Evolutionary conservation across 1,140 invertebrate species (phyloP).

Genomic region (Sycobia sp.): DNA sequence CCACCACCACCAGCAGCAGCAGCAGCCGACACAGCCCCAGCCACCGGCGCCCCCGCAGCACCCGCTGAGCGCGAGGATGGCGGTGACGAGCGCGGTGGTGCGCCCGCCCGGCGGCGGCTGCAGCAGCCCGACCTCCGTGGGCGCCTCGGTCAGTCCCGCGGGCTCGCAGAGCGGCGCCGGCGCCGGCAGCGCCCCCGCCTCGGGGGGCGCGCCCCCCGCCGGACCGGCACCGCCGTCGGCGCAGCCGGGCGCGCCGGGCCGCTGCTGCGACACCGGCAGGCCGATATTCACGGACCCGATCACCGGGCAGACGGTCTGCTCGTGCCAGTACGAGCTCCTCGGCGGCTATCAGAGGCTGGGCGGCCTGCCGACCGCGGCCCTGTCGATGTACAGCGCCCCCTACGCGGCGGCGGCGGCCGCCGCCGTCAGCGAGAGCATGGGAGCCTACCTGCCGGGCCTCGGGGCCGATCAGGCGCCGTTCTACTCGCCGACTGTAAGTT

Average conservation of each 20-base stretch:
- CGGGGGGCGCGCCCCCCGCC: constrained; percentile 59
- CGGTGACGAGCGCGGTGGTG: constrained; percentile 57
- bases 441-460: constrained; percentile 80
- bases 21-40: constrained; percentile 49
- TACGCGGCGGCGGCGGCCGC: constrained; percentile 75
- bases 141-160: constrained; percentile 41
- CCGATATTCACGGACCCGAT: constrained; percentile 90
- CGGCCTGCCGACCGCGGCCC: constrained; percentile 68
- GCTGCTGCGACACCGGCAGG: constrained; percentile 90
- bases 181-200: constrained; percentile 63
- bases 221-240: constrained; percentile 64
- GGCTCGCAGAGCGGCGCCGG: constrained; percentile 26
- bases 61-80: constrained; percentile 57
- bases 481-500: constrained; percentile 80
- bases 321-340: constrained; percentile 82
- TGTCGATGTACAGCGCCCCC: constrained; percentile 79
- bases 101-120: constrained; percentile 56
- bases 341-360: constrained; percentile 81
- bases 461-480: constrained; percentile 81
- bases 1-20: constrained; percentile 12
- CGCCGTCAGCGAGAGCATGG: constrained; percentile 71
- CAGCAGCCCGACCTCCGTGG: constrained; percentile 53
- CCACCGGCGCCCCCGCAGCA: constrained; percentile 48
- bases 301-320: constrained; percentile 90
- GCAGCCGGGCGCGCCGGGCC: constrained; percentile 62